Conservation (phyloP, 2,113 vertebrate genomes). For the Glareola pratincola region DNA sequence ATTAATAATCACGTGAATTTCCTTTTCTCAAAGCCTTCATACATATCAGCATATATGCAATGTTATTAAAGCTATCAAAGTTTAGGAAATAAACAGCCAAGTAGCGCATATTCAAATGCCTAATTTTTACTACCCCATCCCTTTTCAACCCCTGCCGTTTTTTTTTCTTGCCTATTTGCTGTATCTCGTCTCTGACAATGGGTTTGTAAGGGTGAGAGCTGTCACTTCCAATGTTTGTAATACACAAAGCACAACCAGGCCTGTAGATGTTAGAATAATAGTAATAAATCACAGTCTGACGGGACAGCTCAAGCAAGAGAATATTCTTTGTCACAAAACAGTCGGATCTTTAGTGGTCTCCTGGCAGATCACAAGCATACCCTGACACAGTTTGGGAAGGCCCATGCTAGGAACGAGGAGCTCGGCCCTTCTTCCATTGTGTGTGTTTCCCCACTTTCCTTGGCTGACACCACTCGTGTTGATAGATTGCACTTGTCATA, state of each 20-base stretch:
- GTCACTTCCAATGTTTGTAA: neutral
- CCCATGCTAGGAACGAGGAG: neutral
- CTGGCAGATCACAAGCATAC: neutral
- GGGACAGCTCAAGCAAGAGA: neutral
- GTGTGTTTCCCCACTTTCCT: neutral
- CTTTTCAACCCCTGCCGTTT: neutral
- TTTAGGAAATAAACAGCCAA: neutral
- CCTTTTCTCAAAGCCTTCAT: neutral
- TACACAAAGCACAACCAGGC: neutral
- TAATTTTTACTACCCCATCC: neutral
- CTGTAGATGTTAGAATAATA: neutral
- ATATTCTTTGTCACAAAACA: neutral
- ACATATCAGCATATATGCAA: neutral
- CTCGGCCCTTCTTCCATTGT: rapidly evolving
- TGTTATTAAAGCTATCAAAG: neutral
- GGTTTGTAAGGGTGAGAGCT: neutral
- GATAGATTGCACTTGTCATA: neutral
- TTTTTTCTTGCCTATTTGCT: neutral
- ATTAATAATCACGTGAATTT: neutral
- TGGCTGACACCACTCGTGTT: neutral
- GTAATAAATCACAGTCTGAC: neutral
- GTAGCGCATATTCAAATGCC: rapidly evolving
- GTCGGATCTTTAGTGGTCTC: neutral
- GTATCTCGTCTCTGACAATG: neutral
- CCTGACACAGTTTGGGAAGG: neutral